These are phyloP conservation scores for Carcharodon carcharias DNA, from an alignment of 2,797 vertebrate genomes.

Conservation along the genomic window DNA sequence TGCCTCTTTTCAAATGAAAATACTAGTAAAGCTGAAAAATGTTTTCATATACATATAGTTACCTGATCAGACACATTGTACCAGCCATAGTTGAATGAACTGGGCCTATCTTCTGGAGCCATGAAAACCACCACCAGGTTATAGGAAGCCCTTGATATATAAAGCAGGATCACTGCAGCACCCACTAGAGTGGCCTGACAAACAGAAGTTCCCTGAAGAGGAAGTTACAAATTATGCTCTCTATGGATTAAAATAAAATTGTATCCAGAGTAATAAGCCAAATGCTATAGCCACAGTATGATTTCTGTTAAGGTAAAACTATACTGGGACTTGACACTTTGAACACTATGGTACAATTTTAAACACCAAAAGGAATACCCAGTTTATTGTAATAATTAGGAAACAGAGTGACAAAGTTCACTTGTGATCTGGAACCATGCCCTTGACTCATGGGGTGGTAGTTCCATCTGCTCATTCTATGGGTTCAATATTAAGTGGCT, in stretches of 20 bases:
- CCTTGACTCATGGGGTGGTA: neutral
- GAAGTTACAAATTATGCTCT: neutral
- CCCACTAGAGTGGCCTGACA: constrained; percentile 82
- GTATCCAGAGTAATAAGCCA: neutral
- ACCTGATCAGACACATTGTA: constrained; percentile 90
- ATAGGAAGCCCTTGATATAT: constrained; percentile 87
- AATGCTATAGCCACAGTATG: neutral
- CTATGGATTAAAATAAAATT: neutral
- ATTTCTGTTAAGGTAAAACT: neutral
- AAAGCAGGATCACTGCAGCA: constrained; percentile 75
- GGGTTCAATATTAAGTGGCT: neutral
- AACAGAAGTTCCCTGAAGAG: constrained; percentile 78
- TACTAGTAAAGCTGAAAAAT: neutral
- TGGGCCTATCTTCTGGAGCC: constrained; percentile 71
- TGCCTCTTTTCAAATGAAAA: neutral
- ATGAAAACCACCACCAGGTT: constrained; percentile 82
- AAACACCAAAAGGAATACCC: neutral
- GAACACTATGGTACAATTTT: neutral
- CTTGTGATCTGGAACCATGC: neutral
- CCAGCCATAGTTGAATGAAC: constrained; percentile 88
- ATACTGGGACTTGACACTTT: neutral
- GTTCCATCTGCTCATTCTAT: neutral
- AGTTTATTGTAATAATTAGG: neutral
- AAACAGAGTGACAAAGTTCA: neutral
- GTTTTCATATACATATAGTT: constrained; percentile 38